phyloP scores from a whole-genome alignment of 2,113 vertebrate genomes.

The Felis catus region DNA sequence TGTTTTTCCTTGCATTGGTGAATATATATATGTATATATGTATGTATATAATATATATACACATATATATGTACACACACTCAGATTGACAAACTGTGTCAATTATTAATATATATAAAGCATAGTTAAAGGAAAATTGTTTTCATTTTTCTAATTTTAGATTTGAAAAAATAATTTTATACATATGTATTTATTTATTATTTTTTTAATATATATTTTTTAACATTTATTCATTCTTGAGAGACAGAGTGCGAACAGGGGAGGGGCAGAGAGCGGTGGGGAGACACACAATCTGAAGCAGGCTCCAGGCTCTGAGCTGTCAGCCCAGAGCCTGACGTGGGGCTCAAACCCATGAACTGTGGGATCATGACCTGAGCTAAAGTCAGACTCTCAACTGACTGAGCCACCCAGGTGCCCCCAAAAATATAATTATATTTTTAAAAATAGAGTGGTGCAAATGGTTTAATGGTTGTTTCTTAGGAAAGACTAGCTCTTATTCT shows the following conservation, averaged over 20 bases:
- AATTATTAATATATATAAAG: not conserved
- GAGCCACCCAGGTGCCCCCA: no score
- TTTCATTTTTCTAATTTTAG: not conserved
- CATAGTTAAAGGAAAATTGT: not conserved
- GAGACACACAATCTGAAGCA: no score
- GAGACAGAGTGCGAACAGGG: no score
- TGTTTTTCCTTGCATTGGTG: constrained; percentile 9
- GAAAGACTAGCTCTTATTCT: not conserved
- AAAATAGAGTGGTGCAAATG: not conserved
- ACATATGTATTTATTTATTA: no score
- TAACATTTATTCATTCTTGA: no score
- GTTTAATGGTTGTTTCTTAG: not conserved
- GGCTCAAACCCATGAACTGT: no score
- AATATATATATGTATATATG: not conserved
- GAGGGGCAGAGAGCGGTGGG: no score
- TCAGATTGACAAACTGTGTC: not conserved
- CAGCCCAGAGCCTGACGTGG: no score
- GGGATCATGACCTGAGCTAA: no score
- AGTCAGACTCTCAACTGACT: no score
- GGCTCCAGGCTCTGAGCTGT: no score
- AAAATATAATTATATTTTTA: not conserved
- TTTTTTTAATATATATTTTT: no score
- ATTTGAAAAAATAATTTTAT: not conserved
- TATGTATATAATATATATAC: not conserved
- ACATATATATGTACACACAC: not conserved